Conservation (phyloP, 2,797 vertebrate genomes). For the Dryobates pubescens region DNA sequence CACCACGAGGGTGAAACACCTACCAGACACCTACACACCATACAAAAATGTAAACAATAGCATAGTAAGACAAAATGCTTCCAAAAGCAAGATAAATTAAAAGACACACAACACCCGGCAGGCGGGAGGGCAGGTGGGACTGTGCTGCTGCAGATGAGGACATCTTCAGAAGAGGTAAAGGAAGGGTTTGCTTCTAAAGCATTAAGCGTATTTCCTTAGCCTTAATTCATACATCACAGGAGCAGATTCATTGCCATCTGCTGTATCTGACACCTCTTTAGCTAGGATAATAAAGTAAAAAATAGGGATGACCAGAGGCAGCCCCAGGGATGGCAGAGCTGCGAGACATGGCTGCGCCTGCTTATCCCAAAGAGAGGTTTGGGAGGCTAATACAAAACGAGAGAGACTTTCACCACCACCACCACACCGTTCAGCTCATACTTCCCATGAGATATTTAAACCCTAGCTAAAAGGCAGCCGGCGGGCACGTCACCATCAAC, state of each 20-base stretch:
- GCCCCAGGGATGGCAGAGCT: background rate
- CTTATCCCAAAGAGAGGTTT: background rate
- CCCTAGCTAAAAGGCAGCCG: background rate
- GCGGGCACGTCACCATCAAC: background rate
- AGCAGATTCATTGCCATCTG: constrained; percentile 23
- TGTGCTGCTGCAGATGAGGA: background rate
- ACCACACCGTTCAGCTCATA: background rate
- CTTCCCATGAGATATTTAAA: background rate
- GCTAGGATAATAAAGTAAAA: constrained; percentile 1
- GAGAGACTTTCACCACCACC: background rate
- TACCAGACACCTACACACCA: background rate
- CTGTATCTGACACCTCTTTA: background rate
- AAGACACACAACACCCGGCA: background rate
- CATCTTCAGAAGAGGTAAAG: background rate
- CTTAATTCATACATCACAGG: background rate
- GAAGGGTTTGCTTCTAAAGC: constrained; percentile 25
- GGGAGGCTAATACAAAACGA: background rate
- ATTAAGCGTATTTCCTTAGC: background rate
- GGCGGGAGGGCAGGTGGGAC: background rate
- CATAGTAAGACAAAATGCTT: constrained; percentile 37
- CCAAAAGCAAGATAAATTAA: background rate
- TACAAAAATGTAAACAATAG: constrained; percentile 59
- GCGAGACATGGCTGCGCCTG: accelerated
- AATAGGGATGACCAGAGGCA: background rate
- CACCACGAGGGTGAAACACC: background rate